Percentiles rank a stretch among this genome's conserved stretches.
These are phyloP conservation scores for Meloidogyne exigua DNA, from an alignment of 1,140 invertebrate species.

Conservation along the genomic window DNA sequence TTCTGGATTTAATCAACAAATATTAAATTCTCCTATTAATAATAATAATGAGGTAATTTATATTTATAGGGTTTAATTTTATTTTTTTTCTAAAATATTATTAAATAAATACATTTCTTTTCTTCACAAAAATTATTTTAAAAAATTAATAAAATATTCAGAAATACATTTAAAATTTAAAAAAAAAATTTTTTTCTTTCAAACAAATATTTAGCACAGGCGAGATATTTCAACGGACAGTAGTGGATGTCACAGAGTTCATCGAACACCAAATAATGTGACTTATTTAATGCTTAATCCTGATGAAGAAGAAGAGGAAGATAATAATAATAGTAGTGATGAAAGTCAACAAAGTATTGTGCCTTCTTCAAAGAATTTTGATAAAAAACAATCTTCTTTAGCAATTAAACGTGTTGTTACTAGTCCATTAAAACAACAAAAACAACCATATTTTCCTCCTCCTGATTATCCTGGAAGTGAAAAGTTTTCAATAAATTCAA, in stretches of 20 bases:
- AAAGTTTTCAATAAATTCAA: slow-evolving; percentile 3
- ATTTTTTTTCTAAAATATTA: too few relatives aligned
- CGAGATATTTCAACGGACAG: slow-evolving; percentile 15
- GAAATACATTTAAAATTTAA: too few relatives aligned
- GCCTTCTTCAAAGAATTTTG: slow-evolving; percentile 6
- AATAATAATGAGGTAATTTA: too few relatives aligned
- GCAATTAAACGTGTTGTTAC: neutral
- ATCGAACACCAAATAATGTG: slow-evolving; percentile 45
- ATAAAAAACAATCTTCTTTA: slow-evolving; percentile 1
- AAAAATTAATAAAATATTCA: too few relatives aligned
- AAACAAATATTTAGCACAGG: slow-evolving; percentile 24
- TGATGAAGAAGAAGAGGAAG: slow-evolving; percentile 16
- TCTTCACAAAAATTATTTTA: too few relatives aligned
- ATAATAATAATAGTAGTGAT: neutral
- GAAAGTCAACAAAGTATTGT: slow-evolving; percentile 14
- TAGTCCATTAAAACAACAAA: slow-evolving; percentile 5
- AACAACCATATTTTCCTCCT: slow-evolving; percentile 31
- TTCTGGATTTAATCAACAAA: neutral
- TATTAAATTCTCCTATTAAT: neutral
- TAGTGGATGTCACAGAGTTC: slow-evolving; percentile 33
- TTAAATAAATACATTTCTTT: too few relatives aligned
- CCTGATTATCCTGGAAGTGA: slow-evolving; percentile 44
- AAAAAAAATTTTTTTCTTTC: too few relatives aligned
- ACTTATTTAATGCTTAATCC: slow-evolving; percentile 37
- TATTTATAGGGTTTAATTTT: too few relatives aligned